These are phyloP conservation scores for Trachemys scripta DNA, from an alignment of 2,113 vertebrate species.

Conservation along the genomic window DNA sequence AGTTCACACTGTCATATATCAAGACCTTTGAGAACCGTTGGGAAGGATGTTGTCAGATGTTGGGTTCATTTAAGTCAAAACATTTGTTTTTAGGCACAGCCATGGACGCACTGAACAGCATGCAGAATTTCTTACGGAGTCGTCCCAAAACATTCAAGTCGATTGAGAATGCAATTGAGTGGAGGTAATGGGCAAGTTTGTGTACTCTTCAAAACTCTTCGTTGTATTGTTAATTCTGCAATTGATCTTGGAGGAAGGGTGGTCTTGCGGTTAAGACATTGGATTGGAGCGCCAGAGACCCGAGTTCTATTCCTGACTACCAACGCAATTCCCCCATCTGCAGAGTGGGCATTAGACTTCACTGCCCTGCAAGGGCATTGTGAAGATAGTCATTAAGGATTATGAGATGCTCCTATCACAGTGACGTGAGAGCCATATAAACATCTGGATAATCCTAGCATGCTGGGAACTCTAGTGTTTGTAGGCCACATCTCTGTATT, in stretches of 20 bases:
- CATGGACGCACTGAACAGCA: conserved; percentile 98
- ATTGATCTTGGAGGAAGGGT: background rate
- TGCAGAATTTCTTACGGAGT: conserved; percentile 98
- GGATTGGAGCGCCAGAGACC: background rate
- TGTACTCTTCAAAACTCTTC: fast-evolving
- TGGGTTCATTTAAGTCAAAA: background rate
- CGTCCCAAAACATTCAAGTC: conserved; percentile 98
- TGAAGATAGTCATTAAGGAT: background rate
- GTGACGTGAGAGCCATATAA: fast-evolving
- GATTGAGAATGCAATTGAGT: conserved; percentile 97
- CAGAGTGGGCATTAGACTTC: background rate
- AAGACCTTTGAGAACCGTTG: no score
- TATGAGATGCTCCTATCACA: background rate
- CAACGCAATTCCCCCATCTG: fast-evolving
- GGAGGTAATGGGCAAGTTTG: conserved; percentile 86
- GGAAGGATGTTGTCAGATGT: background rate
- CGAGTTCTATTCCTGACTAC: background rate
- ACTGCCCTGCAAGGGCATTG: background rate
- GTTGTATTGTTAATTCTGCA: background rate
- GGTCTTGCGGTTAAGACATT: background rate
- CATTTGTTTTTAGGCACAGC: conserved; percentile 88
- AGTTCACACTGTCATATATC: background rate
- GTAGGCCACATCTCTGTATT: background rate
- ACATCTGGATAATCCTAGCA: fast-evolving
- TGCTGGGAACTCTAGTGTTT: background rate